phyloP scores from a whole-genome alignment of 2,113 vertebrate species.

The Apodemus speciosus region DNA sequence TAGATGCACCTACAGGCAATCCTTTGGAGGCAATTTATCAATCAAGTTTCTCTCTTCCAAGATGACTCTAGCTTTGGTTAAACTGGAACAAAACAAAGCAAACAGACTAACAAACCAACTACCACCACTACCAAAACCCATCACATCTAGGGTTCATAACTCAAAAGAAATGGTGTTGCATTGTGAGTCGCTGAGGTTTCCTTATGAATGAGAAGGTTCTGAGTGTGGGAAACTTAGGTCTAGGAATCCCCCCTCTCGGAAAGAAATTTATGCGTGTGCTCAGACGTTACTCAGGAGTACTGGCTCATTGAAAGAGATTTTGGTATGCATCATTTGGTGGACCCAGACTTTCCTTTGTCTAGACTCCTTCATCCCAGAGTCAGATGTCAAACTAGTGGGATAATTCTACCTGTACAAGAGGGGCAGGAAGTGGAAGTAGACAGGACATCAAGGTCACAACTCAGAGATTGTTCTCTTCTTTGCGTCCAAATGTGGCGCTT shows the following conservation, averaged over 20 bases:
- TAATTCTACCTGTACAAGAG: neutral
- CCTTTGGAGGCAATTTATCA: neutral
- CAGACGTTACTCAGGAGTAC: neutral
- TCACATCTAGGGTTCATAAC: neutral
- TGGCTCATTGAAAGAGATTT: neutral
- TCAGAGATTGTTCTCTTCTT: neutral
- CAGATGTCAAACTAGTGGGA: neutral
- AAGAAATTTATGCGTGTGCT: neutral
- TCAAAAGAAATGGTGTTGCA: neutral
- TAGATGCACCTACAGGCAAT: neutral
- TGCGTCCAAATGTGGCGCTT: neutral
- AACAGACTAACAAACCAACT: neutral
- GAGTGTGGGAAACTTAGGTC: neutral
- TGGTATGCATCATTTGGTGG: neutral
- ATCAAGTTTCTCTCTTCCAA: neutral
- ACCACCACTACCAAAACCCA: too few relatives aligned
- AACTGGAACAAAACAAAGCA: neutral
- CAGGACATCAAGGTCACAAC: neutral
- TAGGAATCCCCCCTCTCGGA: neutral
- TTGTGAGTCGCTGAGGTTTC: fast-evolving
- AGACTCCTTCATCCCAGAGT: neutral
- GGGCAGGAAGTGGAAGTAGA: neutral
- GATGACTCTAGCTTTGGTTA: neutral
- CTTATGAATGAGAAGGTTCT: neutral
- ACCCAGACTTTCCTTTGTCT: neutral